phyloP scores from a whole-genome alignment of 2,797 vertebrate species.

The Leptatherina wallacei region DNA sequence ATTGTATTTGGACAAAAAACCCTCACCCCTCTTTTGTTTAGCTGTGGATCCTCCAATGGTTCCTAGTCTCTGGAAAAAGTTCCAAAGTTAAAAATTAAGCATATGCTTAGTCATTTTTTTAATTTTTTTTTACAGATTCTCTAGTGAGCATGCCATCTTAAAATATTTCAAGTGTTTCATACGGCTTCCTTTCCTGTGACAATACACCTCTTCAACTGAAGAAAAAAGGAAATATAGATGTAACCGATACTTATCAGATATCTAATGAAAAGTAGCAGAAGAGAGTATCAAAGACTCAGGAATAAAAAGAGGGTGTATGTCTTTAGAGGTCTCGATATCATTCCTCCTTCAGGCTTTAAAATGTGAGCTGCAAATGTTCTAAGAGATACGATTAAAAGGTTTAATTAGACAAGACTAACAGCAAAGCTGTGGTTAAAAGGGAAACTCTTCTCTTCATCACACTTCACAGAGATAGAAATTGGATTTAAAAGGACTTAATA shows the following conservation, averaged over 20 bases:
- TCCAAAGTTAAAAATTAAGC: not conserved
- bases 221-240: constrained; percentile 23
- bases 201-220: constrained; percentile 18
- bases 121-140: not conserved
- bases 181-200: not conserved
- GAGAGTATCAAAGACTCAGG: constrained; percentile 11
- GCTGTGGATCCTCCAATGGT: not conserved
- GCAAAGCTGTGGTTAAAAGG: constrained; percentile 75
- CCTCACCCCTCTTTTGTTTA: not conserved
- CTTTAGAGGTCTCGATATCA: constrained; percentile 48
- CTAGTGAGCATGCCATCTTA: not conserved
- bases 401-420: constrained; percentile 82
- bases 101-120: not conserved
- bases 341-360: constrained; percentile 63
- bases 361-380: constrained; percentile 66
- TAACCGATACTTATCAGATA: constrained; percentile 23
- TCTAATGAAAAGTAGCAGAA: constrained; percentile 29
- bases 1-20: not conserved
- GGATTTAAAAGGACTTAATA: constrained; percentile 30
- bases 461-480: constrained; percentile 37
- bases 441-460: constrained; percentile 45
- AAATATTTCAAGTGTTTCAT: not conserved
- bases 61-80: not conserved
- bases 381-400: constrained; percentile 64
- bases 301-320: constrained; percentile 15